phyloP scores from a whole-genome alignment of 2,797 vertebrate genomes.

The Scolopax bukidnonensis region DNA sequence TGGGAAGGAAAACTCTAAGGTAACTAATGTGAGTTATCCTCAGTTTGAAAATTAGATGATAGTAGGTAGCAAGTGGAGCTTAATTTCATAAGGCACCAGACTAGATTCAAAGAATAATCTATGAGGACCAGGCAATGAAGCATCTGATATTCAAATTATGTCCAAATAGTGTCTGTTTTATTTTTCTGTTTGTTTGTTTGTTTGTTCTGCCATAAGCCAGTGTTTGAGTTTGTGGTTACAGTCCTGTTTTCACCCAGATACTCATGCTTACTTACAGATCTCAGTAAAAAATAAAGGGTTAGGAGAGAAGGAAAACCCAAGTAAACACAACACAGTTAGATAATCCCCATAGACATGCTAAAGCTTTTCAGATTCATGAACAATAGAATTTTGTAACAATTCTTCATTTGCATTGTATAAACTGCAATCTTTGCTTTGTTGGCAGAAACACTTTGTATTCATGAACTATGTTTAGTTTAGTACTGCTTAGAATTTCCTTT shows the following conservation, averaged over 20 bases:
- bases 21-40: background rate
- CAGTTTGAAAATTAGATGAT: background rate
- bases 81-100: background rate
- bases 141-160: background rate
- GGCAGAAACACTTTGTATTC: constrained; percentile 41
- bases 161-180: background rate
- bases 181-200: background rate
- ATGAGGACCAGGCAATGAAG: background rate
- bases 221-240: background rate
- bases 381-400: constrained; percentile 9
- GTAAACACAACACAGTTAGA: background rate
- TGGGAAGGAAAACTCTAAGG: background rate
- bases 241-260: background rate
- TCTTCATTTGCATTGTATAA: constrained; percentile 55
- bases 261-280: background rate
- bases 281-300: accelerated
- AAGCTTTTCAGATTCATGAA: constrained; percentile 18
- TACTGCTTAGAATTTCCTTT: constrained; percentile 43
- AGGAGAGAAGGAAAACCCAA: background rate
- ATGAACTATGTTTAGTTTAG: constrained; percentile 41
- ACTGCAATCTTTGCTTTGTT: constrained; percentile 40
- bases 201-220: background rate
- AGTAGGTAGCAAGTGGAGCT: background rate
- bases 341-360: constrained; percentile 9
- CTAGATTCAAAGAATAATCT: background rate